phyloP scores from a whole-genome alignment of 2,797 vertebrate species.

The Micropoecilia bifurca region DNA sequence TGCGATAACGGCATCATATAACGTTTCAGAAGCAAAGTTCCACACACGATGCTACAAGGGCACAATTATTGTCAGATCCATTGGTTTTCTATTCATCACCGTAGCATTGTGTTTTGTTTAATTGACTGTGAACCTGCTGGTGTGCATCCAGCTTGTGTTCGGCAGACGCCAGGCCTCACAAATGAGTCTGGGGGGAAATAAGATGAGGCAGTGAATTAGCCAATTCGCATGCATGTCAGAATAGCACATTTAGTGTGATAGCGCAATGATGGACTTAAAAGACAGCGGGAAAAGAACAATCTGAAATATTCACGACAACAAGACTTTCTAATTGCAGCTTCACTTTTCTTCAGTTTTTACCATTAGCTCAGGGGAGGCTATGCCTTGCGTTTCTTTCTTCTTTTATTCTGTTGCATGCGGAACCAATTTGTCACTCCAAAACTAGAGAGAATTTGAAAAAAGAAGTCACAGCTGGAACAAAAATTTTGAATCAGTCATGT shows the following conservation, averaged over 20 bases:
- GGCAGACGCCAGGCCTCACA: slow-evolving; percentile 67
- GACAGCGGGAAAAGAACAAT: slow-evolving; percentile 48
- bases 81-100: slow-evolving; percentile 73
- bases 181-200: slow-evolving; percentile 74
- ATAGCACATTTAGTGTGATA: slow-evolving; percentile 50
- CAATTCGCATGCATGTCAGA: slow-evolving; percentile 66
- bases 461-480: slow-evolving; percentile 13
- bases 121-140: slow-evolving; percentile 80
- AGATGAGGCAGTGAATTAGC: slow-evolving; percentile 71
- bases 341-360: slow-evolving; percentile 25
- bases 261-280: slow-evolving; percentile 63
- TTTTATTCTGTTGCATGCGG: slow-evolving; percentile 18
- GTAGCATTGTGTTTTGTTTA: slow-evolving; percentile 76
- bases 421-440: slow-evolving; percentile 17
- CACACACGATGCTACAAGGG: slow-evolving; percentile 65
- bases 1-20: slow-evolving; percentile 44
- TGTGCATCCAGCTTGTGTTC: slow-evolving; percentile 70
- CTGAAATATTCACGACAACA: slow-evolving; percentile 35
- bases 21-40: slow-evolving; percentile 62
- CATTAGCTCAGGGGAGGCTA: slow-evolving; percentile 21
- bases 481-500: background rate
- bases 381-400: slow-evolving; percentile 15
- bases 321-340: slow-evolving; percentile 32
- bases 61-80: slow-evolving; percentile 72
- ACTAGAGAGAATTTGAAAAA: slow-evolving; percentile 24